Evolutionary conservation across 2,797 vertebrate species (phyloP).

Genomic region (Smutsia gigantea): DNA sequence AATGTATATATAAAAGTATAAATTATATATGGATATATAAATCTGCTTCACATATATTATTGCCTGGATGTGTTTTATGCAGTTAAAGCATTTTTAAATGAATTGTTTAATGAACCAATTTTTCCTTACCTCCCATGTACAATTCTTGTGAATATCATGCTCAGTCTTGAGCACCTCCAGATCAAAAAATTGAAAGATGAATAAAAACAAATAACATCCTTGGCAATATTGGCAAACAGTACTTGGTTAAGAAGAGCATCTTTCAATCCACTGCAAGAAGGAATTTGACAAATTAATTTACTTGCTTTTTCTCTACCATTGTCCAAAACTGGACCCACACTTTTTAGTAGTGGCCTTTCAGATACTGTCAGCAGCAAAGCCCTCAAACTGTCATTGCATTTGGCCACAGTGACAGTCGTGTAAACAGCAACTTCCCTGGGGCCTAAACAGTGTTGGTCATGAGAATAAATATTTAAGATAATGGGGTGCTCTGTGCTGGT

Average conservation of each 20-base stretch:
- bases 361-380: neutral
- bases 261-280: neutral
- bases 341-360: neutral
- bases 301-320: neutral
- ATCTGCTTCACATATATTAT: neutral
- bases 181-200: neutral
- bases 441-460: neutral
- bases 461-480: neutral
- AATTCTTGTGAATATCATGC: neutral
- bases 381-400: neutral
- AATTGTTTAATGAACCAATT: neutral
- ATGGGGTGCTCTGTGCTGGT: neutral
- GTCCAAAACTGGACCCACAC: neutral
- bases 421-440: neutral
- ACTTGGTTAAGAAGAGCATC: neutral
- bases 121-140: neutral
- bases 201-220: neutral
- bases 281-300: neutral
- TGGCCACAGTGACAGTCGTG: neutral
- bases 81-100: neutral
- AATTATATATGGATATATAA: neutral
- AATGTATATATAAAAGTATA: neutral
- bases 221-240: neutral
- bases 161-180: neutral
- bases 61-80: neutral